These are phyloP conservation scores for Campylomormyrus tamandua DNA, from an alignment of 2,113 vertebrate species.

Conservation along the genomic window DNA sequence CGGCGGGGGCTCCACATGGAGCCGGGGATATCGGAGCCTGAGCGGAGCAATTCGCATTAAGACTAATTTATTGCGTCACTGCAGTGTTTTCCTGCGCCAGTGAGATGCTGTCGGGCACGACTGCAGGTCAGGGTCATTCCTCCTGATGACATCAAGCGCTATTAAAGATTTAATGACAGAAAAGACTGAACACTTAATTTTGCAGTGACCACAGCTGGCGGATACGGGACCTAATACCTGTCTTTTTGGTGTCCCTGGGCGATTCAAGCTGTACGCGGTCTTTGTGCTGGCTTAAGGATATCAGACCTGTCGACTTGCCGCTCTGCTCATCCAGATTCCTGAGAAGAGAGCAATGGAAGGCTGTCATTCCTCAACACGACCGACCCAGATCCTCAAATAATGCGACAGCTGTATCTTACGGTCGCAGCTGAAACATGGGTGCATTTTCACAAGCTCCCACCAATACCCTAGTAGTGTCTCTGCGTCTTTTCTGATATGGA, in stretches of 20 bases:
- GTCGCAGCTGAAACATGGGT: background rate
- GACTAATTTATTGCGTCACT: background rate
- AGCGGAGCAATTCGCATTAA: background rate
- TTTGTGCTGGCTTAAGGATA: background rate
- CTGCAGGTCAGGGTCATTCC: background rate
- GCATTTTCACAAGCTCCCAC: background rate
- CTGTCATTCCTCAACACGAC: background rate
- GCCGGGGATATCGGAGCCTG: background rate
- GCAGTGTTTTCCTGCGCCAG: background rate
- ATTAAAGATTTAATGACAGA: slow-evolving; percentile 2
- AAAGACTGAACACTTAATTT: background rate
- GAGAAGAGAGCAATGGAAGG: background rate
- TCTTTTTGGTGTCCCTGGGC: background rate
- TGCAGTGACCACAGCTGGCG: background rate
- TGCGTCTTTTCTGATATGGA: background rate
- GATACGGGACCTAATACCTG: background rate
- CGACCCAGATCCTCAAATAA: background rate
- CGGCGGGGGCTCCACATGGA: background rate
- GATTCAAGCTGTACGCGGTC: background rate
- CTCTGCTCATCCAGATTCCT: slow-evolving; percentile 10
- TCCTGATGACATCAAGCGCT: background rate
- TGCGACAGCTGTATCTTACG: background rate
- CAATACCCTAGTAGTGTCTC: background rate
- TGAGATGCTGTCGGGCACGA: background rate
- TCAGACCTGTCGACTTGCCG: background rate